Conservation (phyloP, 2,888 invertebrate genomes). For the Bugulina stolonifera region DNA sequence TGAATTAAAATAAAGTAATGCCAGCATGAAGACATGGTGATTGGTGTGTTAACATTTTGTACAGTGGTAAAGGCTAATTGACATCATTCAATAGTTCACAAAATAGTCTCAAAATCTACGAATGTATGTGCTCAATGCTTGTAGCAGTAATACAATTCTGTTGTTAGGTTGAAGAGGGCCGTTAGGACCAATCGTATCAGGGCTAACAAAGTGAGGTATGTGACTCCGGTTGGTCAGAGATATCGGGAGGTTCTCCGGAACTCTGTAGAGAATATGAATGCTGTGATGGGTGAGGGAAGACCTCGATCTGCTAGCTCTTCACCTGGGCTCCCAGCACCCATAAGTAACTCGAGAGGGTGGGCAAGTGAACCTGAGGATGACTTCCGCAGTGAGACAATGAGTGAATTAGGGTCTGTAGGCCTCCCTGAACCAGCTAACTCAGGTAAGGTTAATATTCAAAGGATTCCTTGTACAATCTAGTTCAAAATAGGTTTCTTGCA, state of each 20-base stretch:
- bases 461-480: too few species aligned
- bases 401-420: not conserved
- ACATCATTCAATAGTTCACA: too few species aligned
- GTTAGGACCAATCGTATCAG: not conserved
- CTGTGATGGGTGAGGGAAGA: slow-evolving; percentile 30
- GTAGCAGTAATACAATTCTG: too few species aligned
- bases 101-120: too few species aligned
- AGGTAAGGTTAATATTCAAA: not conserved
- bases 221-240: not conserved
- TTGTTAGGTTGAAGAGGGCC: slow-evolving; percentile 2
- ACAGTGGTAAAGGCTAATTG: too few species aligned
- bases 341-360: not conserved
- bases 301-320: not conserved
- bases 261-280: slow-evolving; percentile 37
- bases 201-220: not conserved
- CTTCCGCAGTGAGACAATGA: slow-evolving; percentile 4
- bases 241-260: slow-evolving; percentile 36
- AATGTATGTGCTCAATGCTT: not conserved
- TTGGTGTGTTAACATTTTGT: too few species aligned
- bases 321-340: not conserved
- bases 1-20: too few species aligned
- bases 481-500: too few species aligned
- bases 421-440: slow-evolving; percentile 16
- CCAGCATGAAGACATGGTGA: too few species aligned
- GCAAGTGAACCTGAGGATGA: not conserved